These are phyloP conservation scores for Silurus glanis DNA, from an alignment of 2,113 vertebrate species.

Conservation along the genomic window DNA sequence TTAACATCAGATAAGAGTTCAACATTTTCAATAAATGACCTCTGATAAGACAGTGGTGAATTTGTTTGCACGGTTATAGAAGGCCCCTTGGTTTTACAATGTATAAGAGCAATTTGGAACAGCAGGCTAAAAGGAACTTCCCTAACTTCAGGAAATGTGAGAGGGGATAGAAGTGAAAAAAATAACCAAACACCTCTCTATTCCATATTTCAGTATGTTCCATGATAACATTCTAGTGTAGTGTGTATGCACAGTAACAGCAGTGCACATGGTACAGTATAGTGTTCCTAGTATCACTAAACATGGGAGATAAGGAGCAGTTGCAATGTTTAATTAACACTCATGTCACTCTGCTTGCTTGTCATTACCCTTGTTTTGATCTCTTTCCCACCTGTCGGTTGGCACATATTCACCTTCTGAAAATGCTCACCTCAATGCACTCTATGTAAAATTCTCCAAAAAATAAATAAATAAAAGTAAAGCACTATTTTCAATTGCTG, in stretches of 20 bases:
- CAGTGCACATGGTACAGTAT: background rate
- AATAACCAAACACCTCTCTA: background rate
- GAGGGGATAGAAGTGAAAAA: background rate
- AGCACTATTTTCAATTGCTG: background rate
- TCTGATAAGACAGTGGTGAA: background rate
- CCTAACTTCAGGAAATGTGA: background rate
- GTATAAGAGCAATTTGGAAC: background rate
- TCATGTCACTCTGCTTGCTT: background rate
- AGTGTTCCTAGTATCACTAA: too few species aligned
- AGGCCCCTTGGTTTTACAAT: background rate
- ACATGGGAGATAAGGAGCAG: background rate
- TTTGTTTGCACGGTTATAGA: background rate
- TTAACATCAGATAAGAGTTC: too few species aligned
- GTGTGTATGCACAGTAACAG: background rate
- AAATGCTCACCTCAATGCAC: conserved; percentile 58
- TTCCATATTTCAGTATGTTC: background rate
- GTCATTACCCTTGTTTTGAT: background rate
- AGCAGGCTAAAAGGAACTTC: background rate
- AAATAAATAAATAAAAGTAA: background rate
- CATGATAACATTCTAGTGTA: background rate
- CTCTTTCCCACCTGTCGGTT: conserved; percentile 3
- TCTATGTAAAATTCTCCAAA: conserved; percentile 61
- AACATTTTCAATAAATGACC: background rate
- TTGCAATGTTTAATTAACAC: conserved; percentile 15
- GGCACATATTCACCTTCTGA: conserved; percentile 27